Conservation (phyloP, 2,113 vertebrate species). For the Phrynosoma blainvillii region DNA sequence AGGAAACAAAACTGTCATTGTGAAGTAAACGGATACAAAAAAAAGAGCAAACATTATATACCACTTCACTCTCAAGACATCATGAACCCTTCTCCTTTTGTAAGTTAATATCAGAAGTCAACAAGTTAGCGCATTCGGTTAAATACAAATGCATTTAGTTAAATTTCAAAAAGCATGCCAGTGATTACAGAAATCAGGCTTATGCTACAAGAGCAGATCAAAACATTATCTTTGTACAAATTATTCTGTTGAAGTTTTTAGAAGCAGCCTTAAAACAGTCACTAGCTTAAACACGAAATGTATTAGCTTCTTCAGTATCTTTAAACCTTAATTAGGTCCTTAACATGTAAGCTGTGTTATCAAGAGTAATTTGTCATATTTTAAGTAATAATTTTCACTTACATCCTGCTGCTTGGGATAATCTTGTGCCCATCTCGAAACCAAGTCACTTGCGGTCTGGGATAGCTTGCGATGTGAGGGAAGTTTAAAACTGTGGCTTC, state of each 20-base stretch:
- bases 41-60: conserved; percentile 66
- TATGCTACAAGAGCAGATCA: background rate
- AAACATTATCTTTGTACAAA: conserved; percentile 53
- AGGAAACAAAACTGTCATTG: conserved; percentile 66
- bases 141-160: background rate
- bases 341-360: conserved; percentile 30
- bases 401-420: conserved; percentile 91
- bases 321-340: conserved; percentile 51
- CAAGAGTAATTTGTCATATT: conserved; percentile 38
- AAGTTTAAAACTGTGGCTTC: conserved; percentile 84
- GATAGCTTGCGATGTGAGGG: conserved; percentile 80
- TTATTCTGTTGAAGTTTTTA: conserved; percentile 53
- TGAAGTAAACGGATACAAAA: conserved; percentile 60
- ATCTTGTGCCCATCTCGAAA: conserved; percentile 96
- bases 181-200: conserved; percentile 8
- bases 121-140: conserved; percentile 44
- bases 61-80: conserved; percentile 49
- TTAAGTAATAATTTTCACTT: conserved; percentile 67
- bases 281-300: conserved; percentile 31
- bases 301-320: conserved; percentile 36
- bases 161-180: conserved; percentile 20
- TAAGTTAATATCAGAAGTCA: conserved; percentile 38
- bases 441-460: conserved; percentile 91
- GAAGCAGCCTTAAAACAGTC: conserved; percentile 38
- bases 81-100: background rate